Evolutionary conservation across 1,140 invertebrate species (phyloP).

Genomic region (Oscheius sp.): DNA sequence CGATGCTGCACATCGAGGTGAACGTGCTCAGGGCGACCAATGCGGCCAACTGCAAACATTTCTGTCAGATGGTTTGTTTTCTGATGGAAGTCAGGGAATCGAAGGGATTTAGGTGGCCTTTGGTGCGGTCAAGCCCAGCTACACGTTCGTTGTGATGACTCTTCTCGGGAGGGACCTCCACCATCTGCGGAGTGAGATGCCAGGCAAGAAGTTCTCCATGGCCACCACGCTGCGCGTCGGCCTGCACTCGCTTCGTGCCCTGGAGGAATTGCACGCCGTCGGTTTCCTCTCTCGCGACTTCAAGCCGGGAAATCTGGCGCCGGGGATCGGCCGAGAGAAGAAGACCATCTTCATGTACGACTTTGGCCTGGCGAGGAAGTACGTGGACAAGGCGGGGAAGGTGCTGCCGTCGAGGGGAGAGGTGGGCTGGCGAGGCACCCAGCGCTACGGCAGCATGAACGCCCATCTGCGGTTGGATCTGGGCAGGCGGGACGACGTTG

Average conservation of each 20-base stretch:
- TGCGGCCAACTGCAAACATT: slow-evolving; percentile 5
- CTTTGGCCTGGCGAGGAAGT: slow-evolving; percentile 36
- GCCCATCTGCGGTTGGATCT: slow-evolving; percentile 32
- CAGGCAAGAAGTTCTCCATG: slow-evolving; percentile 16
- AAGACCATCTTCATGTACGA: slow-evolving; percentile 37
- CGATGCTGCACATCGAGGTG: slow-evolving; percentile 24
- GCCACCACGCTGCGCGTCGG: slow-evolving; percentile 19
- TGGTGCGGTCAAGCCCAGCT: slow-evolving; percentile 6
- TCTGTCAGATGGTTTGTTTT: slow-evolving; percentile 11
- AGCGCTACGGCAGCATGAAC: slow-evolving; percentile 29
- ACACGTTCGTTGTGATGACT: slow-evolving; percentile 35
- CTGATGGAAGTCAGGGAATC: too few relatives aligned
- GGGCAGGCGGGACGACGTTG: slow-evolving; percentile 31
- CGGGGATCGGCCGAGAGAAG: slow-evolving; percentile 13
- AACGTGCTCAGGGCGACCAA: slow-evolving; percentile 23
- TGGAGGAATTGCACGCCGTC: slow-evolving; percentile 27
- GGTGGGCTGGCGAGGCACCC: slow-evolving; percentile 35
- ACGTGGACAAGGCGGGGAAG: slow-evolving; percentile 16
- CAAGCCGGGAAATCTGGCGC: slow-evolving; percentile 37
- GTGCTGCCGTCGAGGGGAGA: slow-evolving; percentile 16
- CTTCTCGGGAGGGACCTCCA: slow-evolving; percentile 34
- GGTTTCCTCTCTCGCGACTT: slow-evolving; percentile 32
- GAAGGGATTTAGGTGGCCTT: too few relatives aligned
- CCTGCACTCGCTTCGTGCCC: slow-evolving; percentile 31
- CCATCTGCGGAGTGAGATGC: slow-evolving; percentile 17